Base-by-base conservation (phyloP, 2,888 invertebrate genomes). In the Thalpophila matura region DNA sequence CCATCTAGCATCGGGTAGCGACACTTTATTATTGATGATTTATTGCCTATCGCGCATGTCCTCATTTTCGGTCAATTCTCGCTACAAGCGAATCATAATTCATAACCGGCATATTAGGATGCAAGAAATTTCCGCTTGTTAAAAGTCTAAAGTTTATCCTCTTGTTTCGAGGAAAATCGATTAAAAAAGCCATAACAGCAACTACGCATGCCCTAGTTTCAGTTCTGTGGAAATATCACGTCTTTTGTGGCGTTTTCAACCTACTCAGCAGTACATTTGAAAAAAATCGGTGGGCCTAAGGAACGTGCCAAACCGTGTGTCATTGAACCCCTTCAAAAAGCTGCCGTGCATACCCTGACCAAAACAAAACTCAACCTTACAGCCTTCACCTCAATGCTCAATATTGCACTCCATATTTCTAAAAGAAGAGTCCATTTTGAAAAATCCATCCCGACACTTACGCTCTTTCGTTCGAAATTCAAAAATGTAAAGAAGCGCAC, bases 301-400 rank as follows among this genome's bases (percentile, higher is more conserved):
- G 80, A 84, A 86, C 89, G 91, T 92, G 93, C 94, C 93, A 94
- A 94, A 93, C 91, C 86, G 77, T 83, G 88, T 89, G 94, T 93
- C 94, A 91, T 86, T 93, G 94, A 94, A 92, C 94, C 82, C 86
- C 81, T 85, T 88, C 88, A 86, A 84, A 92, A 92, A 87, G 86
- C 88, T 89, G 88, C 87, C 86, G 86, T 86, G 82, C 77, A 67
- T 57, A 59, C 63, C 50, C 33, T 57, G 53, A 51, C 65, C 51
- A 67, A 46, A 68, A 63, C 79, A 59, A 92, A 89, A 88, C 83
- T 85, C 80, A 69, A 84, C 87, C 84, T 82, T 86, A 90, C 68
- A 27, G 0, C 24, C 61, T 54, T 6, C 2, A 0, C 0, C 1
- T 20, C 33, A 91, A 68, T 81, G 87, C 66, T 82, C 69, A 87